Evolutionary conservation across 64 coral and sea anemone species (phyloP).

Genomic region (Montipora foliosa): DNA sequence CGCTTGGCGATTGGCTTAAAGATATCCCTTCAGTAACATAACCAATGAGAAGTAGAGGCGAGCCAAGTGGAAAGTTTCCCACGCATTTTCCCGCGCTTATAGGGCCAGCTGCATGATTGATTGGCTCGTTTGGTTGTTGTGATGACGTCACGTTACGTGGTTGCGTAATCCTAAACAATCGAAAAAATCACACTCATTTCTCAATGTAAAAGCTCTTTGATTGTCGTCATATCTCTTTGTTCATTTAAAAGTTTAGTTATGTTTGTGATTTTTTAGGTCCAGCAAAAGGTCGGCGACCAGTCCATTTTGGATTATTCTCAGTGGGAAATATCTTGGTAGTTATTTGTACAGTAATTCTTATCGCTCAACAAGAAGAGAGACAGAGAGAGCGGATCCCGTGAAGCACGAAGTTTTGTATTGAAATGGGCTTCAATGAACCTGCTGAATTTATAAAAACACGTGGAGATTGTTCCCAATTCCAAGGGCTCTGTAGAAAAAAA

Average conservation of each 20-base stretch:
- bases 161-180: too few species aligned
- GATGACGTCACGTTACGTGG: too few species aligned
- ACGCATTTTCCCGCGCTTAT: too few species aligned
- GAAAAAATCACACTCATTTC: too few species aligned
- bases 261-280: background rate
- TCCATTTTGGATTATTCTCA: background rate
- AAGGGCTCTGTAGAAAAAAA: background rate
- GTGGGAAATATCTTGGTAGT: background rate
- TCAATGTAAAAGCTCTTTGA: too few species aligned
- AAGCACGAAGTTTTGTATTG: slow-evolving; percentile 8
- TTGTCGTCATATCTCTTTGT: background rate
- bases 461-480: background rate
- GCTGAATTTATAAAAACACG: slow-evolving; percentile 9
- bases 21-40: too few species aligned
- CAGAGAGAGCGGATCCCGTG: background rate
- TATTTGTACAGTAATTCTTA: background rate
- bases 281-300: background rate
- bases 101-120: too few species aligned
- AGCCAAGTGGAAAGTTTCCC: too few species aligned
- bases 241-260: background rate
- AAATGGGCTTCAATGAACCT: background rate
- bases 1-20: too few species aligned
- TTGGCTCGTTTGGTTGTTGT: too few species aligned
- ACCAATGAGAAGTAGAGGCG: too few species aligned
- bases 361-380: background rate